phyloP scores from a whole-genome alignment of 2,888 invertebrate species.

The Amphipoea lucens region DNA sequence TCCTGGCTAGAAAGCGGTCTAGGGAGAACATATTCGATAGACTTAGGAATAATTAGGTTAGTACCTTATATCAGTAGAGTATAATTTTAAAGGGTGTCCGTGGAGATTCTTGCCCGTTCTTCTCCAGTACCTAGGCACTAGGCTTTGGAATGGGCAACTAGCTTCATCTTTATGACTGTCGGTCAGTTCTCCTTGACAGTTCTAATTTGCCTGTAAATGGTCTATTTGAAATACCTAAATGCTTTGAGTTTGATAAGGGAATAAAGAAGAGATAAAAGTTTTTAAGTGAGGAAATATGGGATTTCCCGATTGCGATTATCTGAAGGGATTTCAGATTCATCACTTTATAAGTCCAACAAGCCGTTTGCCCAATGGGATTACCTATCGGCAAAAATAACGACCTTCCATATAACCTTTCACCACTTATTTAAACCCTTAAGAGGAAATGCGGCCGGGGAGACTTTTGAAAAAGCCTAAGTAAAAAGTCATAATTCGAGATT shows the following conservation, averaged over 20 bases:
- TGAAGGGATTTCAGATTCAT: not conserved
- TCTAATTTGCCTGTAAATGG: too few species aligned
- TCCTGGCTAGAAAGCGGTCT: conserved; percentile 21
- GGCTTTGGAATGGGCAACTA: too few species aligned
- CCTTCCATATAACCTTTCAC: not conserved
- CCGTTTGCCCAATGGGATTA: not conserved
- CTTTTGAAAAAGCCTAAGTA: too few species aligned
- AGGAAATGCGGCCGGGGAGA: too few species aligned
- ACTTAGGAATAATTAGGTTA: conserved; percentile 23
- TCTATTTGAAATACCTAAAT: too few species aligned
- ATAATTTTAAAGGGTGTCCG: not conserved
- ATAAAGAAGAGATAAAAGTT: too few species aligned
- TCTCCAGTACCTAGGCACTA: too few species aligned
- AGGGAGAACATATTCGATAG: conserved; percentile 15
- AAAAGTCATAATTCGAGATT: too few species aligned
- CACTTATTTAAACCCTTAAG: not conserved
- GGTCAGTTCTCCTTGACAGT: too few species aligned
- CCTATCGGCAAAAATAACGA: not conserved
- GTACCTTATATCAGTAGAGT: not conserved
- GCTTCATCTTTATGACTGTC: too few species aligned
- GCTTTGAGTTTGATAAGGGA: too few species aligned
- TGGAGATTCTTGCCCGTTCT: too few species aligned
- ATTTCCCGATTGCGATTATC: not conserved
- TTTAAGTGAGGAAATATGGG: not conserved
- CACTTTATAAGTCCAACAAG: not conserved